These are phyloP conservation scores for Frieseomelitta varia DNA, from an alignment of 1,140 invertebrate genomes.

Conservation along the genomic window DNA sequence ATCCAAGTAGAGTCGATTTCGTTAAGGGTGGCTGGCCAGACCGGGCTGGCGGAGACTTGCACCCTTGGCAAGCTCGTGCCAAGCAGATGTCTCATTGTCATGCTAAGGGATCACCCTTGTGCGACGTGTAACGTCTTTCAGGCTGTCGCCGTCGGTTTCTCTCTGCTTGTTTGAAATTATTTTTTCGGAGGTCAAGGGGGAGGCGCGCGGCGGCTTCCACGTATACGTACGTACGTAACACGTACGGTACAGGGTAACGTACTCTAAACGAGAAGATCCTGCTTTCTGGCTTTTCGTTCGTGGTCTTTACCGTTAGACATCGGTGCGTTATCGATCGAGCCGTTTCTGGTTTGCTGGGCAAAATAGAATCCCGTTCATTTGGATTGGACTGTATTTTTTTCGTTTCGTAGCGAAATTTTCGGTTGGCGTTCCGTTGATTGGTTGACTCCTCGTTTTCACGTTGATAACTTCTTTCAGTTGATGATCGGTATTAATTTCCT, in stretches of 20 bases:
- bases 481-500: no score
- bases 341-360: no score
- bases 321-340: not conserved
- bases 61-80: constrained; percentile 70
- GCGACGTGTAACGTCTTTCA: constrained; percentile 69
- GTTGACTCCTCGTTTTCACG: no score
- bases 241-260: constrained; percentile 27
- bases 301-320: not conserved
- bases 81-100: constrained; percentile 76
- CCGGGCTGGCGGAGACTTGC: constrained; percentile 51
- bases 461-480: no score
- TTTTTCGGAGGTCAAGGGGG: constrained; percentile 41
- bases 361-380: not conserved
- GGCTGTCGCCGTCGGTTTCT: constrained; percentile 57
- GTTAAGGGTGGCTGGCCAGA: constrained; percentile 64
- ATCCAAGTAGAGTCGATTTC: constrained; percentile 63
- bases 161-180: constrained; percentile 65
- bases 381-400: not conserved
- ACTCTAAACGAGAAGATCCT: constrained; percentile 20
- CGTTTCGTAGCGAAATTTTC: not conserved
- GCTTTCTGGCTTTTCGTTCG: no score
- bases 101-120: constrained; percentile 70
- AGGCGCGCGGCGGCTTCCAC: not conserved
- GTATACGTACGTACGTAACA: not conserved
- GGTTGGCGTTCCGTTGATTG: no score